Conservation (phyloP, 2,888 invertebrate genomes). For the Cerceris ruficornis region DNA sequence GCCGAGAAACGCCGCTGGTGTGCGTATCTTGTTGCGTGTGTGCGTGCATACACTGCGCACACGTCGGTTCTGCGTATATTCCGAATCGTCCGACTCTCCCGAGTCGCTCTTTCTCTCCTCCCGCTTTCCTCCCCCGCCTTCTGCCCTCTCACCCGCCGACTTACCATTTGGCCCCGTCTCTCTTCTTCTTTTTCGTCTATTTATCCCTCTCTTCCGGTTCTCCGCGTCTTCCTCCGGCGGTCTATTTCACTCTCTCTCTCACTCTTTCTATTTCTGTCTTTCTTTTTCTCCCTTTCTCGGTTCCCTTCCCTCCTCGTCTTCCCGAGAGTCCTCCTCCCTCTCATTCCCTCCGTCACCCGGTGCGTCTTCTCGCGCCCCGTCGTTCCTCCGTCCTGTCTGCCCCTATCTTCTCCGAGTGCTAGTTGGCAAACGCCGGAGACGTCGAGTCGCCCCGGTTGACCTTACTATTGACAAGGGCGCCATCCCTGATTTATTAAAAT, state of each 20-base stretch:
- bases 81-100: constrained; percentile 44
- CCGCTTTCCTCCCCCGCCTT: background rate
- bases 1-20: background rate
- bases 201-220: no score
- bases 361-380: background rate
- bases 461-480: constrained; percentile 69
- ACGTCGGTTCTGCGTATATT: constrained; percentile 41
- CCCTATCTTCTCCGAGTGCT: constrained; percentile 40
- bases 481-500: constrained; percentile 66
- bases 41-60: constrained; percentile 40
- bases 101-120: background rate
- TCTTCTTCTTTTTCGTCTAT: no score
- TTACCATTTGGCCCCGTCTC: background rate
- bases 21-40: constrained; percentile 28
- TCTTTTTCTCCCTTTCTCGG: no score
- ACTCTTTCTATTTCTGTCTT: no score
- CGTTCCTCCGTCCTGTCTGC: constrained; percentile 11
- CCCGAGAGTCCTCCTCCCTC: no score
- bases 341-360: no score
- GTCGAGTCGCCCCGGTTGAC: constrained; percentile 68
- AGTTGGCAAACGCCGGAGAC: constrained; percentile 72
- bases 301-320: no score
- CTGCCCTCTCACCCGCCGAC: background rate
- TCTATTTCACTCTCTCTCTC: no score
- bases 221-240: no score